Conservation (phyloP, 1,140 invertebrate species). For the Sminthurinus signatus region DNA sequence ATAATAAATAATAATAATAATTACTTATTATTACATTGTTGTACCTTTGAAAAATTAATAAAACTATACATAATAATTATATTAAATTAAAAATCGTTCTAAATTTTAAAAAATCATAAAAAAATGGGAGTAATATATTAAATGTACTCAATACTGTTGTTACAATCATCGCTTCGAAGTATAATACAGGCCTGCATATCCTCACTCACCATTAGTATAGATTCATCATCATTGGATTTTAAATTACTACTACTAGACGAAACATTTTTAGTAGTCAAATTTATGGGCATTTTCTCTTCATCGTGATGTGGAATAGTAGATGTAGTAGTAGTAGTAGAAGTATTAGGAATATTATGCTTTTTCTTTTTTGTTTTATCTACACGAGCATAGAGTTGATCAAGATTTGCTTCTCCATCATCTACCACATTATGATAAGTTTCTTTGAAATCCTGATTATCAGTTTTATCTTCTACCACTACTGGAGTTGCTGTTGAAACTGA, state of each 20-base stretch:
- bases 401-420: not conserved
- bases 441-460: not conserved
- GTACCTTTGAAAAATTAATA: too few relatives aligned
- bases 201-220: too few relatives aligned
- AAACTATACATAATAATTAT: too few relatives aligned
- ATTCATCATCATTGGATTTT: too few relatives aligned
- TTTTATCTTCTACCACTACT: not conserved
- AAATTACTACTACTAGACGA: not conserved
- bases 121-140: too few relatives aligned
- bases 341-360: conserved; percentile 1
- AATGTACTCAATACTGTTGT: conserved; percentile 39
- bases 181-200: conserved; percentile 2
- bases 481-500: too few relatives aligned
- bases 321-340: not conserved
- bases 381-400: conserved; percentile 37
- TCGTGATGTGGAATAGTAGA: not conserved
- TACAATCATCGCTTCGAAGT: conserved; percentile 6
- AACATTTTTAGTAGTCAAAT: not conserved
- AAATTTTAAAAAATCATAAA: too few relatives aligned
- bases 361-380: conserved; percentile 38
- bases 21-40: too few relatives aligned
- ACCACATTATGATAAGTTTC: not conserved
- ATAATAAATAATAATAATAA: too few relatives aligned
- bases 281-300: not conserved
- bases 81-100: too few relatives aligned